Percentiles rank a stretch among this genome's conserved stretches.
phyloP scores from a whole-genome alignment of 1,140 invertebrate genomes.

The Belonocnema kinseyi region DNA sequence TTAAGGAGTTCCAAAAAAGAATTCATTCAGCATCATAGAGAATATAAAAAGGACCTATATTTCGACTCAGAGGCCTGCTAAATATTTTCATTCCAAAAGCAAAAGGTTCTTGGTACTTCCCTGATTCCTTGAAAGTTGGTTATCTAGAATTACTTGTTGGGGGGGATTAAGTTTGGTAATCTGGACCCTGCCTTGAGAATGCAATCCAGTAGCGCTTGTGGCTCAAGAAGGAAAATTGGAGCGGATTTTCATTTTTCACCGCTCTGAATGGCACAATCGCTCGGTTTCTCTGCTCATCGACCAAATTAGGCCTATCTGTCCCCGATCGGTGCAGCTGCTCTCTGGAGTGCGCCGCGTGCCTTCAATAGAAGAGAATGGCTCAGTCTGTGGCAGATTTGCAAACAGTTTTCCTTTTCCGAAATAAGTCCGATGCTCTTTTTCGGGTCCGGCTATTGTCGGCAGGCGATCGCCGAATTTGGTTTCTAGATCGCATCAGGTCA shows the following conservation, averaged over 20 bases:
- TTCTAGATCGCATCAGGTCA: slow-evolving; percentile 30
- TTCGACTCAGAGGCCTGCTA: background rate
- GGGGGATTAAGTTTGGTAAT: slow-evolving; percentile 9
- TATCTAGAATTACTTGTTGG: slow-evolving; percentile 13
- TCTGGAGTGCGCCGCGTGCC: slow-evolving; percentile 47
- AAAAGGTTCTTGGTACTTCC: background rate
- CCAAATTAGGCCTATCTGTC: slow-evolving; percentile 63
- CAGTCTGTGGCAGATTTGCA: slow-evolving; percentile 48
- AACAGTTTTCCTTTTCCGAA: slow-evolving; percentile 52
- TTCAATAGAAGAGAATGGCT: slow-evolving; percentile 43
- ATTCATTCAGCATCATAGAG: too few relatives aligned
- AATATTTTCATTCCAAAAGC: background rate
- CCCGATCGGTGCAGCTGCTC: slow-evolving; percentile 57
- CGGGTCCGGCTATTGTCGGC: slow-evolving; percentile 33
- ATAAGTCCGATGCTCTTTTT: slow-evolving; percentile 51
- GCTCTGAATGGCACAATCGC: slow-evolving; percentile 41
- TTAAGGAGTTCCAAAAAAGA: too few relatives aligned
- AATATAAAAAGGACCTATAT: too few relatives aligned
- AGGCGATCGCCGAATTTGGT: slow-evolving; percentile 22
- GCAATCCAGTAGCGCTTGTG: slow-evolving; percentile 52
- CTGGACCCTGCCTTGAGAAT: slow-evolving; percentile 32
- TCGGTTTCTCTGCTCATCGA: slow-evolving; percentile 42
- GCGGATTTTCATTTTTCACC: slow-evolving; percentile 52
- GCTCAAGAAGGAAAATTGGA: slow-evolving; percentile 50
- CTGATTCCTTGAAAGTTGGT: slow-evolving; percentile 1